Evolutionary conservation across 2,888 invertebrate species (phyloP), one percentile per base, ranked within the genome.

Genomic region (Lycocerus yunnanus): DNA sequence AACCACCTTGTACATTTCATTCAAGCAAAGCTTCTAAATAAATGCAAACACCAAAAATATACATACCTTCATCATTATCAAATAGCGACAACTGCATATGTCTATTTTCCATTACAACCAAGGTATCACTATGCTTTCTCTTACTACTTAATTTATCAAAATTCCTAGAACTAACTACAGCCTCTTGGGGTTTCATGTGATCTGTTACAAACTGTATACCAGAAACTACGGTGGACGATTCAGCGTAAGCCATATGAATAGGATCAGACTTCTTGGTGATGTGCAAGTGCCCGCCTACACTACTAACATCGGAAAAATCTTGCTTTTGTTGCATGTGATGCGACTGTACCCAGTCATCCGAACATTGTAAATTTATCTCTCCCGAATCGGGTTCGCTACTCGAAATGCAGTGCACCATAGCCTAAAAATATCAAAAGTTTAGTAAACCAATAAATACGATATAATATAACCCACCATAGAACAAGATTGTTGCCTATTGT

Each of bases 391-490:
- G 94, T 84, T 95, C 95, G 81, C 95, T 95, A 84, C 95, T 95
- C 27, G 95, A 95, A 77, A 95, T 93, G 85, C 95, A 95, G 85
- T 95, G 95, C 21, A 95, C 95, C 95, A 95, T 92, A 6, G 93
- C 92, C 92, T 92, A 88, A 61, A 58, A 67, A 69, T 63, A 15
- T 18, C 20, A 66, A 15, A 43, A 58, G n/a, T 14, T 58, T 65
- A 58, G 13, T 69, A 16, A 18, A 58, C 1, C 18, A 15, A 11
- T 10, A 61, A 15, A 14, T 11, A 11, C 16, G n/a, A 3, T 3
- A 2, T 11, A 60, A 60, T 4, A 60, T 4, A 15, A 82, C 82
- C 82, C 80, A 87, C 87, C 87, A 88, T 87, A 6, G 86, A 84
- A 77, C 85, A 84, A 10, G 86, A 85, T 67, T 87, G 86, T 68